Evolutionary conservation across 53 echinoderm and acorn worm genomes (phyloP), one percentile per base, ranked within the genome.

Genomic region (Arbacia lixula): DNA sequence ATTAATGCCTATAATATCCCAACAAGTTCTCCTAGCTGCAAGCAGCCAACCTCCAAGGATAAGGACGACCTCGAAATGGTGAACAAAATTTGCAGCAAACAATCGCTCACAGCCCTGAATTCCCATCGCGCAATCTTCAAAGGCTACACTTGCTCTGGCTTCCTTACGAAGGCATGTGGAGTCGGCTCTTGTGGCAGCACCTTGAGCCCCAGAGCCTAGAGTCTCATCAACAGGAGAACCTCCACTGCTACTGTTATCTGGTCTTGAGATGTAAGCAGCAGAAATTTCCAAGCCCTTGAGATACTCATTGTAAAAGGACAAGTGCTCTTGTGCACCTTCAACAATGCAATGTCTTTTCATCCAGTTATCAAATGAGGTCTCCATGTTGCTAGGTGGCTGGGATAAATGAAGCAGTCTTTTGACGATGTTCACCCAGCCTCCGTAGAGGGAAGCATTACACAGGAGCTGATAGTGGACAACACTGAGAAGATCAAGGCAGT

Each of bases 361-460:
- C 75, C 75, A 75, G 17, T 31, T 19, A 14, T 46, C 8, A 8
- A 46, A 14, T 10, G 8, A 46, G 6, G 6, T 14, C 46, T 46
- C 46, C 14, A 14, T 14, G 14, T 14, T n/a, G n/a, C n/a, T n/a
- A n/a, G n/a, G n/a, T n/a, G n/a, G n/a, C n/a, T n/a, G n/a, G n/a
- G n/a, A n/a, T n/a, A n/a, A n/a, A 39, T 69, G 26, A 1, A 71
- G 28, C 9, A 42, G 30, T 5, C 21, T 66, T 38, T 4, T 36
- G 19, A 38, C 66, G 3, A 66, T 66, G 22, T 8, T 35, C 25
- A 75, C 32, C 75, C 75, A 75, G 19, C 75, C 75, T 9, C 75
- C 75, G 53, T 54, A 75, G 32, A 75, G 53, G 26, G 53, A 75
- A 11, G 75, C 34, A 1, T 53, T 75, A 29, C 20, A 33, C 53